Conservation (phyloP, 2,888 invertebrate genomes). For the Cetonia aurata region DNA sequence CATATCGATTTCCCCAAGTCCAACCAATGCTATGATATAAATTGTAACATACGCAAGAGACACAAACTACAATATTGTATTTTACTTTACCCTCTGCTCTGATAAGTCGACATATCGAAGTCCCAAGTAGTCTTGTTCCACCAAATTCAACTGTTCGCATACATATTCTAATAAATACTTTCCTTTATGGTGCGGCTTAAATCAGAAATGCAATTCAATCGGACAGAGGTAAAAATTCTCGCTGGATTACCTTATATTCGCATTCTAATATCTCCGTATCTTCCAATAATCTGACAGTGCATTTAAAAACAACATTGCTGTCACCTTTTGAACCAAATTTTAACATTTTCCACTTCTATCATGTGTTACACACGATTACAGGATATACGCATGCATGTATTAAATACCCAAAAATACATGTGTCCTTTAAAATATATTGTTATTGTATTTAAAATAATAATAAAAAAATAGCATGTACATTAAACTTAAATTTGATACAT, state of each 20-base stretch:
- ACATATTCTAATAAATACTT: constrained; percentile 91
- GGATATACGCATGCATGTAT: constrained; percentile 1
- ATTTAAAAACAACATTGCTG: constrained; percentile 83
- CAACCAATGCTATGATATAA: constrained; percentile 88
- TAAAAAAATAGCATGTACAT: constrained; percentile 1
- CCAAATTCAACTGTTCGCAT: constrained; percentile 89
- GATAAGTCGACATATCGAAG: constrained; percentile 90
- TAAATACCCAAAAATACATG: constrained; percentile 14
- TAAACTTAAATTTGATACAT: constrained; percentile 37
- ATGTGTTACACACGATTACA: constrained; percentile 35
- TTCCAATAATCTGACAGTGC: constrained; percentile 89
- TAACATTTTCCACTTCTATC: constrained; percentile 61
- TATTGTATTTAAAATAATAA: constrained; percentile 5
- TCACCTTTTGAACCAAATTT: constrained; percentile 75
- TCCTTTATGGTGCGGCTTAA: constrained; percentile 88
- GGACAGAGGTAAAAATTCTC: constrained; percentile 41
- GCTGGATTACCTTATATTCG: constrained; percentile 83
- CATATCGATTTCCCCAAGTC: constrained; percentile 90
- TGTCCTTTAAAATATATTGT: neutral
- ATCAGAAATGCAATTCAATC: constrained; percentile 47
- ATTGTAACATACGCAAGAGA: neutral
- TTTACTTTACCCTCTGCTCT: constrained; percentile 84
- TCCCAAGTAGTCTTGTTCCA: constrained; percentile 95
- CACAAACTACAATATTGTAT: neutral
- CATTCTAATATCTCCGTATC: constrained; percentile 93